A percentile compares a stretch with the other conserved stretches of the same genome.
These are phyloP conservation scores for Ectobius pallidus DNA, from an alignment of 2,888 invertebrate genomes.

Conservation along the genomic window DNA sequence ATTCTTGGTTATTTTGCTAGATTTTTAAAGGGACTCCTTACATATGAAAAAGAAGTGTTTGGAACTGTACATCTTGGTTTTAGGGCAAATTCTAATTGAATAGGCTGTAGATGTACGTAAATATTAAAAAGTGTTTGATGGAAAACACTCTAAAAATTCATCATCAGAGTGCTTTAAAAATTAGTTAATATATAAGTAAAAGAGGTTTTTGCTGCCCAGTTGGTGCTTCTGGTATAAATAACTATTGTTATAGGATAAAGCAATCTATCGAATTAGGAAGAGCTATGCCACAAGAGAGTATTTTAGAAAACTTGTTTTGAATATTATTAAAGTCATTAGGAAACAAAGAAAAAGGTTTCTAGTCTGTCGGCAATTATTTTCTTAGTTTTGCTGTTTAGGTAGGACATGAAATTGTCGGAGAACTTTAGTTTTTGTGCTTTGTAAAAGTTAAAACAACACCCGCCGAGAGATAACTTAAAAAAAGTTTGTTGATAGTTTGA, in stretches of 20 bases:
- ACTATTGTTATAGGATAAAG: conserved; percentile 25
- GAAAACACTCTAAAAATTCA: conserved; percentile 40
- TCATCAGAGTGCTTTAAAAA: conserved; percentile 41
- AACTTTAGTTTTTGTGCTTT: conserved; percentile 30
- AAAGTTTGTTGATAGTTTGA: conserved; percentile 30
- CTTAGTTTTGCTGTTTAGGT: conserved; percentile 35
- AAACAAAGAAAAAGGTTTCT: conserved; percentile 27
- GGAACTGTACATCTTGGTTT: conserved; percentile 33
- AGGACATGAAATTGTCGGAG: conserved; percentile 28
- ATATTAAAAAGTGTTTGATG: conserved; percentile 36
- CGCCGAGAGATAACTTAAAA: background rate
- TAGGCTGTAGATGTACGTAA: conserved; percentile 20
- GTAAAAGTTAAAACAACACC: conserved; percentile 8
- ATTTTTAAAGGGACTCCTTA: conserved; percentile 37
- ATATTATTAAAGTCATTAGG: conserved; percentile 13
- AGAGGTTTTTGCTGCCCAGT: conserved; percentile 41
- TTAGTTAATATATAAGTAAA: conserved; percentile 29
- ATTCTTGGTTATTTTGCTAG: conserved; percentile 43
- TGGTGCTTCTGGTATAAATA: conserved; percentile 38
- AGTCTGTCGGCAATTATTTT: conserved; percentile 28
- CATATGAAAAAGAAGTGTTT: conserved; percentile 29
- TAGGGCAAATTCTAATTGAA: conserved; percentile 21
- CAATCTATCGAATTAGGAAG: conserved; percentile 28
- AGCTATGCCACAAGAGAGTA: conserved; percentile 27
- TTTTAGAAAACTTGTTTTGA: conserved; percentile 15